A percentile compares a stretch with the other conserved stretches of the same genome.
phyloP scores from a whole-genome alignment of 2,797 vertebrate species.

The Rhabdophis nuchalis region DNA sequence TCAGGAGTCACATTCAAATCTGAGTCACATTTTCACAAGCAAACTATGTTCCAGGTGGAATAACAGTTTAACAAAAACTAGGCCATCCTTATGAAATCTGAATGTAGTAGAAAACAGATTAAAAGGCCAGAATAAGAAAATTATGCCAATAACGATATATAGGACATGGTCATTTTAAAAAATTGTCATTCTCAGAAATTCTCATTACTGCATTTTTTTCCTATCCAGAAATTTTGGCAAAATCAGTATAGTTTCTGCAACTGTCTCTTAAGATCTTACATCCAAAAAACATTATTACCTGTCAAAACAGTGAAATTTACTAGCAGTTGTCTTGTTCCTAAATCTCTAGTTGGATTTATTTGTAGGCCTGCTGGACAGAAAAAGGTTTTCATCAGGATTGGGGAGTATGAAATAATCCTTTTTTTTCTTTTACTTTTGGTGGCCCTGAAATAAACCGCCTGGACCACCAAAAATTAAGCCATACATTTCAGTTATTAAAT shows the following conservation, averaged over 20 bases:
- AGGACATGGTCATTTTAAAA: not conserved
- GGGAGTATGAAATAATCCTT: not conserved
- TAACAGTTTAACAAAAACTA: not conserved
- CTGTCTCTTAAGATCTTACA: not conserved
- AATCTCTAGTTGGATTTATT: not conserved
- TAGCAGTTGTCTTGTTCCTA: not conserved
- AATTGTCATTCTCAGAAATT: not conserved
- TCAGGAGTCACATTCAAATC: not conserved
- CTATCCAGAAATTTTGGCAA: not conserved
- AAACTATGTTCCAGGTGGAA: not conserved
- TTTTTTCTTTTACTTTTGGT: not conserved
- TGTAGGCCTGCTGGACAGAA: not conserved
- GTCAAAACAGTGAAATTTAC: not conserved
- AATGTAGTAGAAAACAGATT: not conserved
- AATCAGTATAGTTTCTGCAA: no score
- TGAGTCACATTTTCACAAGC: accelerated
- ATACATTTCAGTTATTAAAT: not conserved
- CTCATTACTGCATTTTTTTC: not conserved
- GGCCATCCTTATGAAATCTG: not conserved
- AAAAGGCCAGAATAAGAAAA: not conserved
- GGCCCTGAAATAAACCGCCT: not conserved
- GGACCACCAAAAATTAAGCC: not conserved
- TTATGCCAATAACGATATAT: not conserved
- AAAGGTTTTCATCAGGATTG: not conserved
- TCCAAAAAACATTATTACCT: accelerated